Evolutionary conservation across 2,888 invertebrate genomes (phyloP).

Genomic region (Campoplex capitator): DNA sequence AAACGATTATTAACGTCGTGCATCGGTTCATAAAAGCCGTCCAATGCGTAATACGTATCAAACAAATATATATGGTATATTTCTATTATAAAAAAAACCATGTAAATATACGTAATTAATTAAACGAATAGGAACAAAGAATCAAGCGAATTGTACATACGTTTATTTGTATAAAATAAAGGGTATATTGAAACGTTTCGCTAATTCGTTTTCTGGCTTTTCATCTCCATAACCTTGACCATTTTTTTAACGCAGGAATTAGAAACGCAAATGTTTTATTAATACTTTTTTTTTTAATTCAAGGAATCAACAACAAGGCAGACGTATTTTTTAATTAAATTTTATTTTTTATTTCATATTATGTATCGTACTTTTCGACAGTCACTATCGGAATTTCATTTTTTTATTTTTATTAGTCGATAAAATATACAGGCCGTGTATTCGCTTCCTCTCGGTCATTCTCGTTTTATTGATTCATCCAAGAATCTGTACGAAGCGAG

Average conservation of each 20-base stretch:
- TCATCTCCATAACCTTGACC: not conserved
- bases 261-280: not conserved
- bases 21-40: constrained; percentile 36
- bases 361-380: constrained; percentile 30
- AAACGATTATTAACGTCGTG: constrained; percentile 37
- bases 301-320: not conserved
- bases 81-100: constrained; percentile 46
- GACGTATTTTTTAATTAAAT: constrained; percentile 30
- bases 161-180: constrained; percentile 69
- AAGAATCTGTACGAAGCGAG: not conserved
- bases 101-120: constrained; percentile 61
- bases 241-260: not conserved
- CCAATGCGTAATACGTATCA: constrained; percentile 51
- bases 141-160: constrained; percentile 66
- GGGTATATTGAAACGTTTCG: constrained; percentile 68
- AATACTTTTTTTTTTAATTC: not conserved
- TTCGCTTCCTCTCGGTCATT: constrained; percentile 6
- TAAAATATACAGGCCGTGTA: constrained; percentile 60
- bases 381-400: constrained; percentile 59
- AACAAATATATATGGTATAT: constrained; percentile 50
- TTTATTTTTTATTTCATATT: constrained; percentile 42
- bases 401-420: constrained; percentile 49
- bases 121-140: constrained; percentile 15
- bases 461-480: not conserved
- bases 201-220: constrained; percentile 20